Evolutionary conservation across 1,140 invertebrate genomes (phyloP).

Genomic region (Ephestia elutella): DNA sequence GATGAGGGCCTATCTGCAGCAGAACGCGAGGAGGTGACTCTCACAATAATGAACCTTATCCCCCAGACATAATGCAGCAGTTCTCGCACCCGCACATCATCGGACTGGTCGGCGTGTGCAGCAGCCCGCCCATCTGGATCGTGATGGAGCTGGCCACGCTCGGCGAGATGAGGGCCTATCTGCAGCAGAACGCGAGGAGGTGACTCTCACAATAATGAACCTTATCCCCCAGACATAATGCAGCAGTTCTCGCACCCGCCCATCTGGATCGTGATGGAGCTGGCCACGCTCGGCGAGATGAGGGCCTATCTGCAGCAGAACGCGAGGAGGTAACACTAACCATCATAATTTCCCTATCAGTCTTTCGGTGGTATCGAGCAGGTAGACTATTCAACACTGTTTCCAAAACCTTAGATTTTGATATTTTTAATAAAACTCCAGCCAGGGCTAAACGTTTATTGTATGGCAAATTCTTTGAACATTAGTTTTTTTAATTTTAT

Average conservation of each 20-base stretch:
- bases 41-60: conserved; percentile 88
- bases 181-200: conserved; percentile 92
- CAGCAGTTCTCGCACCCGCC: conserved; percentile 98
- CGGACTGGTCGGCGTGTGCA: conserved; percentile 95
- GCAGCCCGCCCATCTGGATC: conserved; percentile 95
- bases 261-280: conserved; percentile 99
- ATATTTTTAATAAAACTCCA: too few relatives aligned
- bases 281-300: conserved; percentile 95
- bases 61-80: conserved; percentile 89
- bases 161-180: conserved; percentile 95
- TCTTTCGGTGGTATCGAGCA: too few relatives aligned
- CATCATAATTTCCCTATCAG: conserved; percentile 82
- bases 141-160: conserved; percentile 98
- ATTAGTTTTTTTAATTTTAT: too few relatives aligned
- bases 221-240: conserved; percentile 79
- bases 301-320: conserved; percentile 97
- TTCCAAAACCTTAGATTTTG: too few relatives aligned
- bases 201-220: conserved; percentile 35
- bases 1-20: conserved; percentile 96
- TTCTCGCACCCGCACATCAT: conserved; percentile 99
- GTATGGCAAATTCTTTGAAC: too few relatives aligned
- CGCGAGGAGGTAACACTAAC: conserved; percentile 78
- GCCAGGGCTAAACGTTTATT: too few relatives aligned
- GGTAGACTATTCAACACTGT: too few relatives aligned
- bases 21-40: conserved; percentile 87